Conservation (phyloP, 2,797 vertebrate genomes). For the Lithobates sylvaticus region DNA sequence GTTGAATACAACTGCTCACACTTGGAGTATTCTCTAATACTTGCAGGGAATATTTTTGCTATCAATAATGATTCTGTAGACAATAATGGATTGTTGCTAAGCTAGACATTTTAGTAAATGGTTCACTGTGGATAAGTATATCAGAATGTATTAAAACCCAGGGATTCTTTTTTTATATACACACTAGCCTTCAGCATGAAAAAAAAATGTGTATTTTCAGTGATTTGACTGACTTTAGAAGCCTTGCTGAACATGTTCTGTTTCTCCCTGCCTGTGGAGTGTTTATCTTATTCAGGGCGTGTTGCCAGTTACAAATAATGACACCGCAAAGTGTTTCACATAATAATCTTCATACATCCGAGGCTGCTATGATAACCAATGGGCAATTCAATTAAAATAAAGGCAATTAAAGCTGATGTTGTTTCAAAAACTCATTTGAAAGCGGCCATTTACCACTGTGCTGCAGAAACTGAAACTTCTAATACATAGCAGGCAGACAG, state of each 20-base stretch:
- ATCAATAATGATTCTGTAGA: background rate
- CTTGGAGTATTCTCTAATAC: background rate
- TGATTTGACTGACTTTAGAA: slow-evolving; percentile 19
- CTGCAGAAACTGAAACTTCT: slow-evolving; percentile 35
- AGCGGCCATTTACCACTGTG: slow-evolving; percentile 60
- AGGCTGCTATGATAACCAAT: slow-evolving; percentile 62
- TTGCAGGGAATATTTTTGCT: too few species aligned
- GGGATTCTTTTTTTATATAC: background rate
- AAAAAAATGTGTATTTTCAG: slow-evolving; percentile 17
- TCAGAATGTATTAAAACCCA: background rate
- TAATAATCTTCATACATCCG: slow-evolving; percentile 58
- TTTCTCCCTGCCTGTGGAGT: slow-evolving; percentile 41
- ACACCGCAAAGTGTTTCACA: slow-evolving; percentile 60
- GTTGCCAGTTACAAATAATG: slow-evolving; percentile 60
- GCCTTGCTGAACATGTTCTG: slow-evolving; percentile 41
- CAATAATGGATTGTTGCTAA: background rate
- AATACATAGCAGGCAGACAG: slow-evolving; percentile 32
- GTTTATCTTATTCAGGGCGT: slow-evolving; percentile 56
- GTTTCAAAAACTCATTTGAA: slow-evolving; percentile 60
- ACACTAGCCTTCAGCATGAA: background rate
- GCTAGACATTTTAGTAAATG: background rate
- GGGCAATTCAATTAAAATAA: slow-evolving; percentile 63
- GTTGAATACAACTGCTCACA: background rate
- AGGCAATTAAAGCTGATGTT: slow-evolving; percentile 62
- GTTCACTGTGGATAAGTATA: background rate